Evolutionary conservation across 1,140 invertebrate genomes (phyloP).

Genomic region (Drosophila arizonae): DNA sequence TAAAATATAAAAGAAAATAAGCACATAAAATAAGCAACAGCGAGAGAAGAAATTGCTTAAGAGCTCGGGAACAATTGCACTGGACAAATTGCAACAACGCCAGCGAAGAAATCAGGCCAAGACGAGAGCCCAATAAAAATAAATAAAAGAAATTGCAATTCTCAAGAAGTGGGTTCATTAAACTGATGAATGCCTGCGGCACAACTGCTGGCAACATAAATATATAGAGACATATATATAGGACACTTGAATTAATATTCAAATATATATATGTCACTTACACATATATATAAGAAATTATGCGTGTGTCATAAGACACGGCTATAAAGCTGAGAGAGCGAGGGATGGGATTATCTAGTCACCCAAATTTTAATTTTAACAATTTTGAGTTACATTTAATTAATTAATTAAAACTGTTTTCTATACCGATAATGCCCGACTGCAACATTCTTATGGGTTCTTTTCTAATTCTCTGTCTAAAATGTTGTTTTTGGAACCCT

Average conservation of each 20-base stretch:
- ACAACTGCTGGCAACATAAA: constrained; percentile 1
- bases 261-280: background rate
- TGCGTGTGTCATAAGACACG: background rate
- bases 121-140: constrained; percentile 3
- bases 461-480: too few species aligned
- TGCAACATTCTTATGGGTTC: too few species aligned
- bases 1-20: constrained; percentile 23
- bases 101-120: constrained; percentile 29
- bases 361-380: too few species aligned
- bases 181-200: constrained; percentile 40
- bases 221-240: background rate
- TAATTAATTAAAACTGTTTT: too few species aligned
- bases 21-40: constrained; percentile 26
- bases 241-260: background rate
- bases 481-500: too few species aligned
- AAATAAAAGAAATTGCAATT: constrained; percentile 40
- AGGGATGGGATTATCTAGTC: too few species aligned
- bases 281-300: background rate
- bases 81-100: constrained; percentile 30
- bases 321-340: background rate
- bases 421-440: too few species aligned
- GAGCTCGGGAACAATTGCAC: constrained; percentile 57
- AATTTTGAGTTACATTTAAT: too few species aligned
- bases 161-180: constrained; percentile 56
- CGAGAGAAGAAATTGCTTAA: constrained; percentile 52